Evolutionary conservation across 2,888 invertebrate genomes (phyloP).

Genomic region (Tipula helvola): DNA sequence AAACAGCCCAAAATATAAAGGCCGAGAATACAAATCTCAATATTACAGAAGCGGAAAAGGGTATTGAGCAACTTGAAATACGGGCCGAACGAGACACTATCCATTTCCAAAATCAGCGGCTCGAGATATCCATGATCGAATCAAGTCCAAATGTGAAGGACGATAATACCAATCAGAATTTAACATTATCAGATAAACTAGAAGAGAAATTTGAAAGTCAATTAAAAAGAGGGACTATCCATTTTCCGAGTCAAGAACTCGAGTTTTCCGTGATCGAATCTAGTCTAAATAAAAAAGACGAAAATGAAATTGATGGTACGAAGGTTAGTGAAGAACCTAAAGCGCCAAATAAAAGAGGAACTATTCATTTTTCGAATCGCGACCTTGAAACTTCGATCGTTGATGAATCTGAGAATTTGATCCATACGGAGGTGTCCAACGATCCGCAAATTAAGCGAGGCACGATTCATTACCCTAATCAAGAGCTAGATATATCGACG

Average conservation of each 20-base stretch:
- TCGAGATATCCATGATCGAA: not conserved
- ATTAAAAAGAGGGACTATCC: not conserved
- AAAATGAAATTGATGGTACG: not conserved
- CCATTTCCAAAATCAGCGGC: not conserved
- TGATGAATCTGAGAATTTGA: not conserved
- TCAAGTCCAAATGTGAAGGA: not conserved
- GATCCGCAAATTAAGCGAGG: not conserved
- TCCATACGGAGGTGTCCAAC: no score
- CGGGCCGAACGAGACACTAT: not conserved
- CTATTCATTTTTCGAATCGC: not conserved
- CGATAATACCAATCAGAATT: not conserved
- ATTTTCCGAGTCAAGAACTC: not conserved
- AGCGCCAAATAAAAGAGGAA: not conserved
- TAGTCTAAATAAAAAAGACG: not conserved
- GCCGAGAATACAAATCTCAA: not conserved
- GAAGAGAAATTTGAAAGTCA: not conserved
- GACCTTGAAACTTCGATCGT: not conserved
- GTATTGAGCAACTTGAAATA: not conserved
- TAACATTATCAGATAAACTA: not conserved
- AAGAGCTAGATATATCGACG: no score
- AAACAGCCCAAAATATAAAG: not conserved
- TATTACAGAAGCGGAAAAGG: not conserved
- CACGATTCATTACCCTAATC: no score
- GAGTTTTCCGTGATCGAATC: not conserved
- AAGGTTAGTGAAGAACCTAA: not conserved